Conservation (phyloP, 2,113 vertebrate species). For the Tachysurus fulvidraco region DNA sequence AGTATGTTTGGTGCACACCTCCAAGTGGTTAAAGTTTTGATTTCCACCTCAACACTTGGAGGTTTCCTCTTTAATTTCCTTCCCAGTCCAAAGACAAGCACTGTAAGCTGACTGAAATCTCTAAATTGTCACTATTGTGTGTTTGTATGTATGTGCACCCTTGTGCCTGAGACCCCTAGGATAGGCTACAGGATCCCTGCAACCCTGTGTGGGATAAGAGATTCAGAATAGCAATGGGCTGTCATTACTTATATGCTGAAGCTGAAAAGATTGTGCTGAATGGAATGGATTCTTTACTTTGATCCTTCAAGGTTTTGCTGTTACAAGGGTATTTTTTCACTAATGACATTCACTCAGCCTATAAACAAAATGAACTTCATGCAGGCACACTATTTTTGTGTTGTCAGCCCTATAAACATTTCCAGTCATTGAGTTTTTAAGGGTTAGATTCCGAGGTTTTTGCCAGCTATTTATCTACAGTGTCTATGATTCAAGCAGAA, state of each 20-base stretch:
- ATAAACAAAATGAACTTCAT: conserved; percentile 11
- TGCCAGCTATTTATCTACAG: conserved; percentile 4
- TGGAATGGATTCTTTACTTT: neutral
- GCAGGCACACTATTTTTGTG: conserved; percentile 1
- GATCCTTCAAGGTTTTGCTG: neutral
- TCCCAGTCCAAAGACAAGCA: no score
- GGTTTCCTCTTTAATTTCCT: no score
- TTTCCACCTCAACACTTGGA: no score
- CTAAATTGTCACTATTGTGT: no score
- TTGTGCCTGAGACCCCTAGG: no score
- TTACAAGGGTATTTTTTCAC: neutral
- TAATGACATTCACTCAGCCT: neutral
- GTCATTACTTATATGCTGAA: neutral
- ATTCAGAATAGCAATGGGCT: neutral
- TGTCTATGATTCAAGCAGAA: conserved; percentile 17
- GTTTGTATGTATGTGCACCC: no score
- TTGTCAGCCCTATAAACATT: neutral
- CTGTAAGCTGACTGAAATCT: no score
- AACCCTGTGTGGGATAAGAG: no score
- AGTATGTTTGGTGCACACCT: no score
- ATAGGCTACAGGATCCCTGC: no score
- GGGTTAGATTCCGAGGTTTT: neutral
- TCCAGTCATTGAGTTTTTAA: neutral
- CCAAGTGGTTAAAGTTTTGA: no score
- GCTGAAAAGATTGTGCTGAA: neutral